phyloP scores from a whole-genome alignment of 92 coral and sea anemone genomes.

The Palythoa caribaeorum region DNA sequence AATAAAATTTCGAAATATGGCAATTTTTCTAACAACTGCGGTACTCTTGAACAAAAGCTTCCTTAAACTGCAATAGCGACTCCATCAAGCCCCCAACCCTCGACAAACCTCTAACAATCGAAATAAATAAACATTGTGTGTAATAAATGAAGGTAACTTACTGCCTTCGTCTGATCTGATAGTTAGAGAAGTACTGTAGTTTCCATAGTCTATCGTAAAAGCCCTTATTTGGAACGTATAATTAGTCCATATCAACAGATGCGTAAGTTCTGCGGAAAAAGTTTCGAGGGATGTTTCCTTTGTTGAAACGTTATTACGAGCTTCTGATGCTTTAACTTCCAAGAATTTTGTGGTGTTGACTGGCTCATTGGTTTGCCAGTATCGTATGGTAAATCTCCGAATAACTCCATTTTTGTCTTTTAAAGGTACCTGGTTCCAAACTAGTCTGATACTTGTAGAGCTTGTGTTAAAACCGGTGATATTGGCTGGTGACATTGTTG shows the following conservation, averaged over 20 bases:
- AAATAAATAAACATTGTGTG: too few relatives aligned
- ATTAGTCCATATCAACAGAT: conserved; percentile 70
- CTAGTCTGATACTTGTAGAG: conserved; percentile 61
- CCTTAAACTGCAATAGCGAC: too few relatives aligned
- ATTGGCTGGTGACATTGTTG: conserved; percentile 57
- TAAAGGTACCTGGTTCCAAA: conserved; percentile 68
- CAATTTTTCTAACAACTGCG: too few relatives aligned
- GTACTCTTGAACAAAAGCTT: too few relatives aligned
- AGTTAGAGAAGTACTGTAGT: conserved; percentile 33
- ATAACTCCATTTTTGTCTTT: conserved; percentile 63
- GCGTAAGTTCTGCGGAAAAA: conserved; percentile 54
- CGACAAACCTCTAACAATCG: too few relatives aligned
- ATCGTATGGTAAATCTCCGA: conserved; percentile 61
- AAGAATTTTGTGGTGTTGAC: neutral
- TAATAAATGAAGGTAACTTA: conserved; percentile 33
- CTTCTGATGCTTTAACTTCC: neutral
- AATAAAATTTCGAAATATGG: too few relatives aligned
- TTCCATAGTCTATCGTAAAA: conserved; percentile 63
- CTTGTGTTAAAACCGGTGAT: conserved; percentile 66
- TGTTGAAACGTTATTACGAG: neutral
- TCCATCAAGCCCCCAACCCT: too few relatives aligned
- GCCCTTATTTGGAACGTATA: conserved; percentile 66
- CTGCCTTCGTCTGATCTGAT: conserved; percentile 76
- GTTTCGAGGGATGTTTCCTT: neutral
- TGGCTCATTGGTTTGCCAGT: conserved; percentile 59